A percentile compares a stretch with the other conserved stretches of the same genome.
phyloP scores from a whole-genome alignment of 1,140 invertebrate species.

The Pissodes strobi region DNA sequence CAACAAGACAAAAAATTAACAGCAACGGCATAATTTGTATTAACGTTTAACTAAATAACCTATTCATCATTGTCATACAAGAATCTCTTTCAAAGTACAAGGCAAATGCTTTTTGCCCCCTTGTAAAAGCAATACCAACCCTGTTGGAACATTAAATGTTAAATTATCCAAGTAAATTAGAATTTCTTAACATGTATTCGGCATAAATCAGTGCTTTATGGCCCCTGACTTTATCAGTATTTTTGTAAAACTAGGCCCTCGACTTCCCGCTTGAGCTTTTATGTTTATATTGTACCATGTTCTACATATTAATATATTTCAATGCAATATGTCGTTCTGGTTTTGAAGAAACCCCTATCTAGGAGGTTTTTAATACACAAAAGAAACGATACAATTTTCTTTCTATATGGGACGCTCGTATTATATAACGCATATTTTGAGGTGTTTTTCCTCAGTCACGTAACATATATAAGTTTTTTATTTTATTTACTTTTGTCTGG shows the following conservation, averaged over 20 bases:
- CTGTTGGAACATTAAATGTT: slow-evolving; percentile 44
- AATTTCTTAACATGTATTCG: slow-evolving; percentile 47
- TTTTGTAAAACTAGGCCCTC: slow-evolving; percentile 12
- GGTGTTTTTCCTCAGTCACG: slow-evolving; percentile 11
- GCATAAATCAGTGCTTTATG: slow-evolving; percentile 39
- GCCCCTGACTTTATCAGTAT: slow-evolving; percentile 25
- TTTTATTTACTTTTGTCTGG: slow-evolving; percentile 2
- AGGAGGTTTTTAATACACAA: slow-evolving; percentile 30
- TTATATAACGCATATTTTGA: neutral
- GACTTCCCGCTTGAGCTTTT: slow-evolving; percentile 13
- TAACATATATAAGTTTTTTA: slow-evolving; percentile 1
- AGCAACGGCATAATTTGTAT: no score
- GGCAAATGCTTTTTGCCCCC: no score
- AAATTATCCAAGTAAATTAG: slow-evolving; percentile 45
- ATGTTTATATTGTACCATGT: slow-evolving; percentile 28
- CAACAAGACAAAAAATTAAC: no score
- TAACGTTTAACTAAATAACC: no score
- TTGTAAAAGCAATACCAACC: slow-evolving; percentile 29
- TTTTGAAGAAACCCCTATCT: neutral
- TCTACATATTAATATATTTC: slow-evolving; percentile 37
- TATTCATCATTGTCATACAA: no score
- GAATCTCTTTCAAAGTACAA: no score
- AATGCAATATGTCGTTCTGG: slow-evolving; percentile 22
- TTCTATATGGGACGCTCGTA: slow-evolving; percentile 1
- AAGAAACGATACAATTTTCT: slow-evolving; percentile 22